Percentiles rank a stretch among this genome's conserved stretches.
phyloP scores from a whole-genome alignment of 2,888 invertebrate genomes.

The Stenichneumon culpator region DNA sequence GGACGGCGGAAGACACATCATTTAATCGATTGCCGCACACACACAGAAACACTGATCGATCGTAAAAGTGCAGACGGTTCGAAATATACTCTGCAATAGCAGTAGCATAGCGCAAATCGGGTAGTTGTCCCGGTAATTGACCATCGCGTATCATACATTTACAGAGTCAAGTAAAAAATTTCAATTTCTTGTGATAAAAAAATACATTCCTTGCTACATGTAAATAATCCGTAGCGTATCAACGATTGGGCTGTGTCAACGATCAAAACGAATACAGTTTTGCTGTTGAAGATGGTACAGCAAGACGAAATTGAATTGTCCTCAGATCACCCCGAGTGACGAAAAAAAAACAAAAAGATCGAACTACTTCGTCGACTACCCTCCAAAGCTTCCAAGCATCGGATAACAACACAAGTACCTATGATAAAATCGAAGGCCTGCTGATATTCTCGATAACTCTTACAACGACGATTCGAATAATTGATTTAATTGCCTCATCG shows the following conservation, averaged over 20 bases:
- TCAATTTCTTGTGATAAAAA: neutral
- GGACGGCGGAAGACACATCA: neutral
- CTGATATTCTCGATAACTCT: neutral
- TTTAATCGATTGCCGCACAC: neutral
- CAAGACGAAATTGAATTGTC: neutral
- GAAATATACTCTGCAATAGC: neutral
- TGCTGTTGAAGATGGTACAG: neutral
- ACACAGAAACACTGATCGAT: neutral
- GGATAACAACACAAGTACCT: neutral
- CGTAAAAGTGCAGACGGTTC: neutral
- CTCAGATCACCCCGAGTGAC: neutral
- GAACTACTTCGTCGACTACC: too few species aligned
- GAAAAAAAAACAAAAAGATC: neutral
- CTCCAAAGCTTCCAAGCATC: too few species aligned
- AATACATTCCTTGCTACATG: neutral
- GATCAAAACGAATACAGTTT: too few species aligned
- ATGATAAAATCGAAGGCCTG: neutral
- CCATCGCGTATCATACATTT: neutral
- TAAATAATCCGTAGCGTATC: neutral
- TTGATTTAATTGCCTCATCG: neutral
- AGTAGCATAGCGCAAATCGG: neutral
- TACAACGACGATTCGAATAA: neutral
- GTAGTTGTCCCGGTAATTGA: neutral
- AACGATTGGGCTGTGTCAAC: too few species aligned
- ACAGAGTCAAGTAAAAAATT: neutral